These are phyloP conservation scores for Elephantulus edwardii DNA, from an alignment of 2,113 vertebrate genomes.

Conservation along the genomic window DNA sequence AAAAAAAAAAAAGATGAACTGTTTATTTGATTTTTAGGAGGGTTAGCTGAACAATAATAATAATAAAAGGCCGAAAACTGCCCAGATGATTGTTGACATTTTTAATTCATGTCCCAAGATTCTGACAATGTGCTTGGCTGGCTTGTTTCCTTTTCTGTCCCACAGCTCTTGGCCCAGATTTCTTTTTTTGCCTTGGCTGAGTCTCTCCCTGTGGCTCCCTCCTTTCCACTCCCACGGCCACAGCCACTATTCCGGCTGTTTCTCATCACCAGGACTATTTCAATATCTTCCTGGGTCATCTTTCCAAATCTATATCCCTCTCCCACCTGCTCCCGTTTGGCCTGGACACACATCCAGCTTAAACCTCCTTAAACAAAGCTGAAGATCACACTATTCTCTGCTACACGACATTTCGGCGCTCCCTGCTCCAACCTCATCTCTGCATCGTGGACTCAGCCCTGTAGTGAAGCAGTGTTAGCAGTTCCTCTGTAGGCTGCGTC, in stretches of 20 bases:
- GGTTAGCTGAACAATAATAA: background rate
- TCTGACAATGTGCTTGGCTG: slow-evolving; percentile 1
- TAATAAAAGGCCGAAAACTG: background rate
- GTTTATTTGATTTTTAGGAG: background rate
- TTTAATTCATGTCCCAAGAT: slow-evolving; percentile 15
- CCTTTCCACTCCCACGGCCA: background rate
- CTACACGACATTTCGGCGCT: background rate
- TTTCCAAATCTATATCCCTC: background rate
- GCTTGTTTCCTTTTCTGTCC: background rate
- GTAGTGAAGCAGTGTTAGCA: background rate
- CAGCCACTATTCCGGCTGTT: background rate
- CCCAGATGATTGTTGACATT: background rate
- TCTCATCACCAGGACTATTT: background rate
- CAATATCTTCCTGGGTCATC: background rate
- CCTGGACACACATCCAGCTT: background rate
- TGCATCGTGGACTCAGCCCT: background rate
- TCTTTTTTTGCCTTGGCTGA: background rate
- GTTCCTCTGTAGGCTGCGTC: background rate
- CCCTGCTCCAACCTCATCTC: background rate
- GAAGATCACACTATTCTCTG: background rate
- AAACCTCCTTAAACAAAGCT: slow-evolving; percentile 1
- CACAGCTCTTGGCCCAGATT: slow-evolving; percentile 42
- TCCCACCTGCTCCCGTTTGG: background rate
- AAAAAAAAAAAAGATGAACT: background rate
- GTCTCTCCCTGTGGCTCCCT: background rate